A percentile compares a stretch with the other conserved stretches of the same genome.
phyloP scores from a whole-genome alignment of 2,797 vertebrate species.

The Enteromius mattozi region DNA sequence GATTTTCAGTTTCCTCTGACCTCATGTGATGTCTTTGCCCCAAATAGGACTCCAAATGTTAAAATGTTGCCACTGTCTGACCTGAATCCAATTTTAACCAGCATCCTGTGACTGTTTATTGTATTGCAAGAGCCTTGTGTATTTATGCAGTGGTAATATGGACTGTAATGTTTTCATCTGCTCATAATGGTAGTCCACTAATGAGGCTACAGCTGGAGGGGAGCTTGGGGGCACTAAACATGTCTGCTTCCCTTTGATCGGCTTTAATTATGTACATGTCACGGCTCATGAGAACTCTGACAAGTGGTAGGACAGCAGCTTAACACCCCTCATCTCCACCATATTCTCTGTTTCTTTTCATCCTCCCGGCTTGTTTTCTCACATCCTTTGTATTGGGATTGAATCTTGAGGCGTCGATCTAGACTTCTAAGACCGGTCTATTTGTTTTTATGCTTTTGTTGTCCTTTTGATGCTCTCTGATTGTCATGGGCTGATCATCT shows the following conservation, averaged over 20 bases:
- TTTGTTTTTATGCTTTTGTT: constrained; percentile 1
- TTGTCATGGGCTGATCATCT: constrained; percentile 18
- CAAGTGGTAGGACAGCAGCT: constrained; percentile 41
- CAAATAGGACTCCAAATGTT: neutral
- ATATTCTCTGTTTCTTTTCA: constrained; percentile 19
- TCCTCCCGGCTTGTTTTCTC: neutral
- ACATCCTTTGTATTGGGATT: neutral
- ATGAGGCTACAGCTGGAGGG: constrained; percentile 42
- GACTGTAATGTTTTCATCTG: constrained; percentile 14
- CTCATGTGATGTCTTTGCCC: neutral
- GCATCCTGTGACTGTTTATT: neutral
- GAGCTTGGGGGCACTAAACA: constrained; percentile 44
- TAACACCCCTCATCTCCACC: constrained; percentile 17
- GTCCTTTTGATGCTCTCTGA: constrained; percentile 19
- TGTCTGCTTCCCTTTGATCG: constrained; percentile 53
- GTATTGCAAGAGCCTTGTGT: neutral
- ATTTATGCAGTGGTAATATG: constrained; percentile 1
- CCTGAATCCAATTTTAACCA: neutral
- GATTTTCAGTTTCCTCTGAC: neutral
- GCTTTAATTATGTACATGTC: constrained; percentile 50
- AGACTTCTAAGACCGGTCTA: neutral
- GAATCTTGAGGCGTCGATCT: neutral
- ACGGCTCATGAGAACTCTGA: constrained; percentile 24
- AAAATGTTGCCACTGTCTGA: neutral
- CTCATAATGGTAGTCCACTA: constrained; percentile 26